Evolutionary conservation across 2,113 vertebrate genomes (phyloP).

Genomic region (Myiagra hebetior): DNA sequence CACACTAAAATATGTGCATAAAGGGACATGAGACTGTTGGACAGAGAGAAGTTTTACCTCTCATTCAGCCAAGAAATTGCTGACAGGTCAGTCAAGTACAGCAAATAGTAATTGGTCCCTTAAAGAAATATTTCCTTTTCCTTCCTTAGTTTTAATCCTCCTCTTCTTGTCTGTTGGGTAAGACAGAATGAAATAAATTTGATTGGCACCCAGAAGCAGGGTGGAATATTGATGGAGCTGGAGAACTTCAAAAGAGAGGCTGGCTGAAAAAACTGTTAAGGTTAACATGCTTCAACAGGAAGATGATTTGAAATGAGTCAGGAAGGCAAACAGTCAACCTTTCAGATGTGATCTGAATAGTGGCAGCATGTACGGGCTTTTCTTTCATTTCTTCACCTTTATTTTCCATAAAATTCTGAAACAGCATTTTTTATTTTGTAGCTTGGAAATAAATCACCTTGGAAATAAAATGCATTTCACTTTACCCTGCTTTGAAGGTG

Average conservation of each 20-base stretch:
- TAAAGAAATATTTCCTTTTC: background rate
- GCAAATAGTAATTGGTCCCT: background rate
- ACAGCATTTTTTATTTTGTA: background rate
- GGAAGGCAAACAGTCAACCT: background rate
- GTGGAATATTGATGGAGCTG: background rate
- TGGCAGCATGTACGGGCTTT: background rate
- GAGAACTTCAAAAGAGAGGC: background rate
- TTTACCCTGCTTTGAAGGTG: background rate
- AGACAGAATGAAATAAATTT: background rate
- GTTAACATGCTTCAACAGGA: background rate
- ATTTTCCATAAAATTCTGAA: background rate
- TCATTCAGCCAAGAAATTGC: background rate
- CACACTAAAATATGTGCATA: background rate
- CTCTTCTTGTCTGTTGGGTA: background rate
- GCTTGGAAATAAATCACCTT: background rate
- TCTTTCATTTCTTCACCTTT: background rate
- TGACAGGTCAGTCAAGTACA: background rate
- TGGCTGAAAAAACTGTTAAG: background rate
- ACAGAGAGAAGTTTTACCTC: background rate
- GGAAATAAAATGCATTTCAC: background rate
- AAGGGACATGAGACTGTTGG: background rate
- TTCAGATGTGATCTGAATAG: background rate
- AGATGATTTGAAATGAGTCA: background rate
- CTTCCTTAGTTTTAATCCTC: background rate
- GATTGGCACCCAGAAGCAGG: background rate